phyloP scores from a whole-genome alignment of 2,888 invertebrate genomes.

The Troides helena region DNA sequence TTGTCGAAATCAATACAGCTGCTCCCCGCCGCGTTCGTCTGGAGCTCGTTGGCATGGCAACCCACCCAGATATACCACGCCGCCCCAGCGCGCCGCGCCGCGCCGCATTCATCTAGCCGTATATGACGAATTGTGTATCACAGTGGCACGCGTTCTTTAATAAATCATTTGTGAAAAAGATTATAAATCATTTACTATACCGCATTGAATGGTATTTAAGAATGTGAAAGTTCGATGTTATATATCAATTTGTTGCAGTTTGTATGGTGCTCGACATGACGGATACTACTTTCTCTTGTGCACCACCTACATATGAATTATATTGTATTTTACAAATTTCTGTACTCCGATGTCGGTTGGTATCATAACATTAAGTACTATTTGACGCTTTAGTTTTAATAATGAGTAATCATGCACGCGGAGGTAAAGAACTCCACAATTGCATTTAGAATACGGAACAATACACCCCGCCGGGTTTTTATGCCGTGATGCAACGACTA shows the following conservation, averaged over 20 bases:
- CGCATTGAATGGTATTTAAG: too few species aligned
- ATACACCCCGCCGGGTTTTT: slow-evolving; percentile 24
- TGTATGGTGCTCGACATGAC: too few species aligned
- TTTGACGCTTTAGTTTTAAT: neutral
- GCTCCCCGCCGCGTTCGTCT: slow-evolving; percentile 72
- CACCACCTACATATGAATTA: too few species aligned
- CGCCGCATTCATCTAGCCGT: neutral
- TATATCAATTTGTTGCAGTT: too few species aligned
- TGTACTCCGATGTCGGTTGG: too few species aligned
- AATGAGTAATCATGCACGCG: neutral
- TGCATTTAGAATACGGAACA: slow-evolving; percentile 16
- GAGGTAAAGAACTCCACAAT: slow-evolving; percentile 11
- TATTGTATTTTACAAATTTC: too few species aligned
- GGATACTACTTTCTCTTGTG: too few species aligned
- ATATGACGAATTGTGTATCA: neutral
- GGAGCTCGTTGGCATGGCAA: slow-evolving; percentile 71
- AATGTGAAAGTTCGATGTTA: too few species aligned
- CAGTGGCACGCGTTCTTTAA: neutral
- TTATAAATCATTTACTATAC: neutral
- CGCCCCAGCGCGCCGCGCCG: slow-evolving; percentile 12
- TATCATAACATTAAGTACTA: too few species aligned
- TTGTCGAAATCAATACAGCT: slow-evolving; percentile 81
- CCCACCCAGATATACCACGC: slow-evolving; percentile 56
- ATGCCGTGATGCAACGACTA: slow-evolving; percentile 31
- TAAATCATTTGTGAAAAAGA: neutral